phyloP scores from a whole-genome alignment of 2,888 invertebrate genomes.

The Steinernema hermaphroditum region DNA sequence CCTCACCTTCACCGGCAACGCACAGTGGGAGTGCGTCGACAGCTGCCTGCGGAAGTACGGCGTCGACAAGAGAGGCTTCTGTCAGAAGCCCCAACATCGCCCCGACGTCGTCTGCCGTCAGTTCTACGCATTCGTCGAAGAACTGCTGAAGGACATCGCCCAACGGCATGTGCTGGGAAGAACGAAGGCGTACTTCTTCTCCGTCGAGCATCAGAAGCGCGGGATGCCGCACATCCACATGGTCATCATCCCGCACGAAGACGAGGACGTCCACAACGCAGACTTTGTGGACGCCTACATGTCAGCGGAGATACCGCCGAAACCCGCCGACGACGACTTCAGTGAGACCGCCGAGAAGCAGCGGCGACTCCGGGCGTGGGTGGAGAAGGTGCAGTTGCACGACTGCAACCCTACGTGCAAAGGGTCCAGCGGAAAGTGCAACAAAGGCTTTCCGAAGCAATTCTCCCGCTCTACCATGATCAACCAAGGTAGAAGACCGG shows the following conservation, averaged over 20 bases:
- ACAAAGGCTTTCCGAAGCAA: constrained; percentile 66
- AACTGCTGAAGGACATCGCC: constrained; percentile 47
- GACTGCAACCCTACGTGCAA: no score
- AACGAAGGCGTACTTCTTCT: constrained; percentile 45
- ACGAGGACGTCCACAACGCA: neutral
- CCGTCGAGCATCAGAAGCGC: constrained; percentile 64
- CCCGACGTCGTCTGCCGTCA: neutral
- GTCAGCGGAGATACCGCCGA: constrained; percentile 8
- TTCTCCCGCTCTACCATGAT: no score
- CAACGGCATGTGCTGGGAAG: constrained; percentile 50
- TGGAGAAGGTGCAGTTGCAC: no score
- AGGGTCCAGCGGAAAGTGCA: constrained; percentile 51
- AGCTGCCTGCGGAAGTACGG: no score
- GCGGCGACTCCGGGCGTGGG: no score
- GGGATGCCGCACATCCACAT: constrained; percentile 63
- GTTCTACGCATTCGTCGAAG: neutral
- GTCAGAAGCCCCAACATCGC: neutral
- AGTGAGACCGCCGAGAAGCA: no score
- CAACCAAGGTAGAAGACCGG: no score
- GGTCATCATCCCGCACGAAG: constrained; percentile 44
- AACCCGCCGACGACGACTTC: constrained; percentile 40
- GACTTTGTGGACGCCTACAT: constrained; percentile 62
- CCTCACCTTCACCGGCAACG: neutral
- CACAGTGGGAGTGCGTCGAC: no score
- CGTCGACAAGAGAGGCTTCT: no score